Percentiles rank a stretch among this genome's conserved stretches.
Evolutionary conservation across 2,797 vertebrate genomes (phyloP).

Genomic region (Xenops minutus): DNA sequence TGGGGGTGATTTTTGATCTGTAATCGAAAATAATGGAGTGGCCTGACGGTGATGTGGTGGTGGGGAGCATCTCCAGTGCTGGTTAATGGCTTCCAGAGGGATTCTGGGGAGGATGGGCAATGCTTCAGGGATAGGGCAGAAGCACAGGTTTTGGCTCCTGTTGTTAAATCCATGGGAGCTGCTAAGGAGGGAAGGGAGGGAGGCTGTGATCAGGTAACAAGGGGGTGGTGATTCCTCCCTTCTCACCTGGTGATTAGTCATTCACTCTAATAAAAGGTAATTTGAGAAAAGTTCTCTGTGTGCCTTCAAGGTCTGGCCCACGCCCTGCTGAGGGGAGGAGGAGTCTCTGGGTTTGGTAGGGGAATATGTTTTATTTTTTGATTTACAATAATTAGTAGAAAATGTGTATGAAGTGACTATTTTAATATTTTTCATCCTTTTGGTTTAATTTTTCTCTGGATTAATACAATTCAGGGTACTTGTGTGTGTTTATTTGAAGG

Average conservation of each 20-base stretch:
- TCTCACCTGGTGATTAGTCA: background rate
- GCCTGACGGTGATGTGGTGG: rapidly evolving
- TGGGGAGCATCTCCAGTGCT: background rate
- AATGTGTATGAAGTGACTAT: rapidly evolving
- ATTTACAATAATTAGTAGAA: background rate
- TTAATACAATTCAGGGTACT: background rate
- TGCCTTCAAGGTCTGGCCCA: background rate
- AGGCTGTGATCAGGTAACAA: background rate
- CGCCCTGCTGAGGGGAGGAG: background rate
- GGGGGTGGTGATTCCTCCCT: background rate
- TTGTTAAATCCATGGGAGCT: background rate
- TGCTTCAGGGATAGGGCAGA: background rate
- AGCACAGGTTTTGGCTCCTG: rapidly evolving
- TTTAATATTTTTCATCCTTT: background rate
- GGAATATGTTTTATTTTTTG: rapidly evolving
- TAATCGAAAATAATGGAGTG: background rate
- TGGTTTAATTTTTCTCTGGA: background rate
- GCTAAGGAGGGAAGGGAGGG: background rate
- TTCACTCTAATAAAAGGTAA: background rate
- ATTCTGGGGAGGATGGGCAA: background rate
- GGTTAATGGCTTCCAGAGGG: background rate
- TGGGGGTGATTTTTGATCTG: background rate
- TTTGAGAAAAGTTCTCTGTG: background rate
- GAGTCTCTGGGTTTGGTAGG: background rate
- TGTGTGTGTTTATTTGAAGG: background rate